Evolutionary conservation across 2,113 vertebrate species (phyloP).

Genomic region (Ploceus nigricollis): DNA sequence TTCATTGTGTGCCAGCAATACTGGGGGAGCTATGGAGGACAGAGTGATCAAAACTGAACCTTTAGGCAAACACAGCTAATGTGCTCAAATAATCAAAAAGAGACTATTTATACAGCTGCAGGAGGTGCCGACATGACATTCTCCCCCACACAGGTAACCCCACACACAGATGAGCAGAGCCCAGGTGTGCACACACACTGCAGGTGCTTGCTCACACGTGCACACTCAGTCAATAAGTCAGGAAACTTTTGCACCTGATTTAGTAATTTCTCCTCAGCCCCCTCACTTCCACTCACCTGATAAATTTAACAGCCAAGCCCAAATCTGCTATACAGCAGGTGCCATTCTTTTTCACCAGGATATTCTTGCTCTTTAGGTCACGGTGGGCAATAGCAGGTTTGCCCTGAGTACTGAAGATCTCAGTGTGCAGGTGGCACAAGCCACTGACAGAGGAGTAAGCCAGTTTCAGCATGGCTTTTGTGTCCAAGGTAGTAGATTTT

Average conservation of each 20-base stretch:
- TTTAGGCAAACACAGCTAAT: neutral
- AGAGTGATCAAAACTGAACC: neutral
- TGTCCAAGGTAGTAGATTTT: slow-evolving; percentile 92
- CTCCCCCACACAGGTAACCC: neutral
- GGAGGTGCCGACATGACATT: neutral
- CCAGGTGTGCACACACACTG: neutral
- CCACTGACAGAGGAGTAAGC: slow-evolving; percentile 92
- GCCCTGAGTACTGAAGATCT: slow-evolving; percentile 96
- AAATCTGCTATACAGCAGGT: slow-evolving; percentile 95
- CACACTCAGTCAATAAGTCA: neutral
- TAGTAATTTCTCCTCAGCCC: neutral
- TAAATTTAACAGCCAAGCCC: slow-evolving; percentile 95
- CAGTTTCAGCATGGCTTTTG: slow-evolving; percentile 88
- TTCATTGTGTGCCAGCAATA: neutral
- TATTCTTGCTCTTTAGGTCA: slow-evolving; percentile 97
- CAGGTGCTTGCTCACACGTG: neutral
- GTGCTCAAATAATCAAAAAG: neutral
- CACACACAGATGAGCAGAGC: neutral
- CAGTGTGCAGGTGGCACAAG: slow-evolving; percentile 93
- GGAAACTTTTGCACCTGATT: neutral
- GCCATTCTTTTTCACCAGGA: slow-evolving; percentile 95
- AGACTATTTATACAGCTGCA: neutral
- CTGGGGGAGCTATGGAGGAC: fast-evolving
- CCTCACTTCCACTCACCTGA: slow-evolving; percentile 79
- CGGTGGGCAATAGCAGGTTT: slow-evolving; percentile 96